Conservation (phyloP, 2,888 invertebrate genomes). For the Leptogaster cylindrica region DNA sequence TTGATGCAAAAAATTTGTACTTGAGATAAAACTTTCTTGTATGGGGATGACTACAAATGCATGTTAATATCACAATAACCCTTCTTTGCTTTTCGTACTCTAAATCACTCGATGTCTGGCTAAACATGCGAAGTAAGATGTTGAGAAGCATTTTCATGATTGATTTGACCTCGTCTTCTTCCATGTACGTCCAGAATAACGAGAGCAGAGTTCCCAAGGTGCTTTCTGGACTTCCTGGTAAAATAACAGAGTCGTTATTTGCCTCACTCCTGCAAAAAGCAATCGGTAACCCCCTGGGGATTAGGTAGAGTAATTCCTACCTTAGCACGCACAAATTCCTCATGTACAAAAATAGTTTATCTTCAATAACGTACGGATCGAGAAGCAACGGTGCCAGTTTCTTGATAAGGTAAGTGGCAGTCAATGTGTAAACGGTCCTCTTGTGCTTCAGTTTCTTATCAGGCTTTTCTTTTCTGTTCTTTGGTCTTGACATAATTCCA, state of each 20-base stretch:
- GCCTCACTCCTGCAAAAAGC: slow-evolving; percentile 49
- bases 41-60: slow-evolving; percentile 63
- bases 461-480: slow-evolving; percentile 48
- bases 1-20: slow-evolving; percentile 63
- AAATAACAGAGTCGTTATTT: slow-evolving; percentile 53
- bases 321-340: slow-evolving; percentile 53
- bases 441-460: slow-evolving; percentile 49
- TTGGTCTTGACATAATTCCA: slow-evolving; percentile 55
- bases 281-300: neutral
- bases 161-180: slow-evolving; percentile 57
- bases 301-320: slow-evolving; percentile 43
- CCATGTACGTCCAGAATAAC: slow-evolving; percentile 59
- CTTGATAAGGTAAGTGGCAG: slow-evolving; percentile 66
- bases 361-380: slow-evolving; percentile 73
- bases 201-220: slow-evolving; percentile 56
- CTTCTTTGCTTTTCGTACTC: slow-evolving; percentile 61
- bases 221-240: slow-evolving; percentile 54
- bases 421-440: slow-evolving; percentile 65
- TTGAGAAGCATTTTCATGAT: slow-evolving; percentile 57
- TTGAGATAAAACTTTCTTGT: slow-evolving; percentile 65
- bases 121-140: slow-evolving; percentile 53
- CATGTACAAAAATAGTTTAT: slow-evolving; percentile 67
- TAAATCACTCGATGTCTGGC: slow-evolving; percentile 56
- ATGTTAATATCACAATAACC: slow-evolving; percentile 62
- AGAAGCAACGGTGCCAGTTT: slow-evolving; percentile 69